phyloP scores from a whole-genome alignment of 2,113 vertebrate genomes.

The Lepidiolamprologus cunningtoni region DNA sequence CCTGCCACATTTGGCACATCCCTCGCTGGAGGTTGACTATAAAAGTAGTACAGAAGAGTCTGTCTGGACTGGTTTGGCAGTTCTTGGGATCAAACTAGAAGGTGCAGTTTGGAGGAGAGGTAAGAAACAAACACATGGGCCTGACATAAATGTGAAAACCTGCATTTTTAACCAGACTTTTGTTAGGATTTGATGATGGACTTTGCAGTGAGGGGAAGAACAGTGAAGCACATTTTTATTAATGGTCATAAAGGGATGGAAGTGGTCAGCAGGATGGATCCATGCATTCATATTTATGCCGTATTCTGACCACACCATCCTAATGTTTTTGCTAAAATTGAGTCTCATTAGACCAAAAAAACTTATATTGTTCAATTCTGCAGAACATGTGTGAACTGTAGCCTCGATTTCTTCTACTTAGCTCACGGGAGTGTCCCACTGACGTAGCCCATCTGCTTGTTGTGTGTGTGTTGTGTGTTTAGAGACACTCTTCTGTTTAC shows the following conservation, averaged over 20 bases:
- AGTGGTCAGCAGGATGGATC: neutral
- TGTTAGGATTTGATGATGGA: neutral
- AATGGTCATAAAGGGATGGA: neutral
- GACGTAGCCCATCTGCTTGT: neutral
- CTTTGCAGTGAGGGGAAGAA: neutral
- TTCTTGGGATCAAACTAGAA: neutral
- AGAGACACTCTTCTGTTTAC: neutral
- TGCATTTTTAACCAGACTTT: neutral
- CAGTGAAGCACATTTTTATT: neutral
- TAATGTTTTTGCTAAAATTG: neutral
- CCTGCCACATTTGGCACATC: neutral
- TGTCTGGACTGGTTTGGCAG: neutral
- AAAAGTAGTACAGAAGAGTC: neutral
- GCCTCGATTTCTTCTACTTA: neutral
- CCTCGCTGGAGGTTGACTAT: neutral
- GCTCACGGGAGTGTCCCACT: neutral
- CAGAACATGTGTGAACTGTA: neutral
- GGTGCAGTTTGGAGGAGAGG: neutral
- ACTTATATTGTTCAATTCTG: rapidly evolving
- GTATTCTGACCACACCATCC: rapidly evolving
- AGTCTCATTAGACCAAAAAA: neutral
- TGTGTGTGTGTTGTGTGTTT: neutral
- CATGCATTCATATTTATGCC: neutral
- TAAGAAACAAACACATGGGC: neutral
- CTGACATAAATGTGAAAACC: neutral